Conservation (phyloP, 2,113 vertebrate species). For the Salvelinus alpinus region DNA sequence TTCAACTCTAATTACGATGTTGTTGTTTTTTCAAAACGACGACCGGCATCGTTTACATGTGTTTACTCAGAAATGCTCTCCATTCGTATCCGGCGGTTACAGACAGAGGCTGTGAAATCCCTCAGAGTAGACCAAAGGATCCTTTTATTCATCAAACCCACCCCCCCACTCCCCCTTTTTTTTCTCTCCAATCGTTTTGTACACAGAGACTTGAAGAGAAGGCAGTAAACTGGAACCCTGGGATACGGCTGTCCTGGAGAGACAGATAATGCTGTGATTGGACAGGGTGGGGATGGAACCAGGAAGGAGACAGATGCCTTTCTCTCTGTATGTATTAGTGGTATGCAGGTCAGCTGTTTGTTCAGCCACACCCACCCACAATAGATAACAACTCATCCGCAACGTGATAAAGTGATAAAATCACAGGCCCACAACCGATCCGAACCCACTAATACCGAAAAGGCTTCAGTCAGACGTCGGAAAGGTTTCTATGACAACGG, state of each 20-base stretch:
- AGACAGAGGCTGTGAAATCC: constrained; percentile 39
- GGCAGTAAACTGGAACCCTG: constrained; percentile 34
- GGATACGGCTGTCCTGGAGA: constrained; percentile 49
- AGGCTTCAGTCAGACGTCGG: too few relatives aligned
- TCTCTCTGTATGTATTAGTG: not conserved
- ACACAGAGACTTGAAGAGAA: constrained; percentile 44
- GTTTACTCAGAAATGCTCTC: constrained; percentile 25
- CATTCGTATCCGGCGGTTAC: constrained; percentile 15
- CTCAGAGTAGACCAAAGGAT: constrained; percentile 46
- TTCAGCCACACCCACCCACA: too few relatives aligned
- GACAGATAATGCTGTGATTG: constrained; percentile 49
- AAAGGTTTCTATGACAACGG: too few relatives aligned
- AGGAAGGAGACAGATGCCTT: not conserved
- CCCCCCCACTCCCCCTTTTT: constrained; percentile 13
- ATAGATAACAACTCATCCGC: too few relatives aligned
- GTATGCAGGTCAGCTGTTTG: too few relatives aligned
- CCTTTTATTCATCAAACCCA: constrained; percentile 45
- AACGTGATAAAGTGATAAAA: too few relatives aligned
- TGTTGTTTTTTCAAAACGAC: constrained; percentile 39
- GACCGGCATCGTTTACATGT: constrained; percentile 30
- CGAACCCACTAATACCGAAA: too few relatives aligned
- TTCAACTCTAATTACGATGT: constrained; percentile 44
- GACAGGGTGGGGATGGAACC: constrained; percentile 24
- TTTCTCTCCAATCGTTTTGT: constrained; percentile 30
- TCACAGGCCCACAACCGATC: too few relatives aligned